Percentiles rank a stretch among this genome's conserved stretches.
phyloP scores from a whole-genome alignment of 2,113 vertebrate genomes.

The Caretta caretta region DNA sequence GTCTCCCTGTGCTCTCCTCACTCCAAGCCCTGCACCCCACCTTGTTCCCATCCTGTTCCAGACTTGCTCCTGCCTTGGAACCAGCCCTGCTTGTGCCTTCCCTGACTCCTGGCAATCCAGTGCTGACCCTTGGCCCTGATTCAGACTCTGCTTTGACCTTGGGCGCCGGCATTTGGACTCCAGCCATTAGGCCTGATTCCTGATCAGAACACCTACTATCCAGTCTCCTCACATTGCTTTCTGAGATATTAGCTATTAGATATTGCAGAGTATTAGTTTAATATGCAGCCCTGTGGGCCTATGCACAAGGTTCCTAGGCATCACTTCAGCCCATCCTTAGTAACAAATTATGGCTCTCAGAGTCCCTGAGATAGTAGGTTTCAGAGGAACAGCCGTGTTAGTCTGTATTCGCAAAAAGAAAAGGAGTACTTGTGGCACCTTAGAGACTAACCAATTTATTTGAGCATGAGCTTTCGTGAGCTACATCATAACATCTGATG shows the following conservation, averaged over 20 bases:
- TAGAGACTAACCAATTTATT: too few species aligned
- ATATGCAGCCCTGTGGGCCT: not conserved
- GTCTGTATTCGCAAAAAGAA: too few species aligned
- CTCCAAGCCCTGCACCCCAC: not conserved
- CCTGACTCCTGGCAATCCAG: not conserved
- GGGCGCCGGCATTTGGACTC: not conserved
- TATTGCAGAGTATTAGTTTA: not conserved
- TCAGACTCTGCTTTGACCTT: not conserved
- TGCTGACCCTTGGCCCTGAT: not conserved
- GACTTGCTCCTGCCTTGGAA: not conserved
- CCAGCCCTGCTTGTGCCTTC: not conserved
- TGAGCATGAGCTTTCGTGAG: too few species aligned
- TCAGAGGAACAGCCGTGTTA: too few species aligned
- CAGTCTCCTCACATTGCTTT: not conserved
- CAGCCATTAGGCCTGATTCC: too few species aligned
- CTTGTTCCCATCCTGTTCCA: not conserved
- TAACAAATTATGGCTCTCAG: not conserved
- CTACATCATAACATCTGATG: too few species aligned
- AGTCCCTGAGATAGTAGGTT: too few species aligned
- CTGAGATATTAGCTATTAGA: not conserved
- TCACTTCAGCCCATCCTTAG: not conserved
- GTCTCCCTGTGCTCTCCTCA: not conserved
- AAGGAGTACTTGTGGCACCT: too few species aligned
- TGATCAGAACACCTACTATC: not conserved
- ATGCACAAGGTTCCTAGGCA: slow-evolving; percentile 17